A percentile compares a stretch with the other conserved stretches of the same genome.
These are phyloP conservation scores for Hypolimnas misippus DNA, from an alignment of 2,888 invertebrate genomes.

Conservation along the genomic window DNA sequence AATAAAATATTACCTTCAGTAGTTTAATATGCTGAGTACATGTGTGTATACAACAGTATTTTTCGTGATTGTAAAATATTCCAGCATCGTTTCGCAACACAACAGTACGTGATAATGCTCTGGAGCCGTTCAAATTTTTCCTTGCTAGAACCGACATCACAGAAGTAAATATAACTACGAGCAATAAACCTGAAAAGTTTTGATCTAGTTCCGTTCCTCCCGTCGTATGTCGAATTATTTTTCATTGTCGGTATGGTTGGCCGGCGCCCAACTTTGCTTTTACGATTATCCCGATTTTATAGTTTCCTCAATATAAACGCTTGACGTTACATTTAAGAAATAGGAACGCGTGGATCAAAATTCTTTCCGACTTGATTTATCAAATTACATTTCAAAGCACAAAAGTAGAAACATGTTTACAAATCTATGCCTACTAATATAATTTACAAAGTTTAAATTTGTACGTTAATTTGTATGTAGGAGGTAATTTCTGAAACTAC, in stretches of 20 bases:
- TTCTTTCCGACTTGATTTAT: slow-evolving; percentile 39
- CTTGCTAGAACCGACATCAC: slow-evolving; percentile 27
- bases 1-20: not conserved
- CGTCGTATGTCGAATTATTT: slow-evolving; percentile 73
- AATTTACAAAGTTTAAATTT: too few species aligned
- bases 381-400: slow-evolving; percentile 6
- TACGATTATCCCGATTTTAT: slow-evolving; percentile 80
- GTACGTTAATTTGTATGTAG: too few species aligned
- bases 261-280: slow-evolving; percentile 74
- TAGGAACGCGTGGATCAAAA: slow-evolving; percentile 44
- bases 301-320: slow-evolving; percentile 79
- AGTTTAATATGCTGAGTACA: not conserved
- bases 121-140: slow-evolving; percentile 31
- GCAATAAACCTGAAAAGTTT: slow-evolving; percentile 57
- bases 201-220: slow-evolving; percentile 52
- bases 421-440: too few species aligned
- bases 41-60: not conserved
- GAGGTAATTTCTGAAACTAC: too few species aligned
- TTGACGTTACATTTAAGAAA: slow-evolving; percentile 61
- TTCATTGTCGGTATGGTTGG: slow-evolving; percentile 76
- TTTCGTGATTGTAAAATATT: not conserved
- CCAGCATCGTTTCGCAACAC: slow-evolving; percentile 5
- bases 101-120: slow-evolving; percentile 17
- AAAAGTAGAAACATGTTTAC: not conserved
- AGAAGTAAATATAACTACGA: slow-evolving; percentile 49